Evolutionary conservation across 1,140 invertebrate genomes (phyloP).

Genomic region (Drosophila equinoxialis): DNA sequence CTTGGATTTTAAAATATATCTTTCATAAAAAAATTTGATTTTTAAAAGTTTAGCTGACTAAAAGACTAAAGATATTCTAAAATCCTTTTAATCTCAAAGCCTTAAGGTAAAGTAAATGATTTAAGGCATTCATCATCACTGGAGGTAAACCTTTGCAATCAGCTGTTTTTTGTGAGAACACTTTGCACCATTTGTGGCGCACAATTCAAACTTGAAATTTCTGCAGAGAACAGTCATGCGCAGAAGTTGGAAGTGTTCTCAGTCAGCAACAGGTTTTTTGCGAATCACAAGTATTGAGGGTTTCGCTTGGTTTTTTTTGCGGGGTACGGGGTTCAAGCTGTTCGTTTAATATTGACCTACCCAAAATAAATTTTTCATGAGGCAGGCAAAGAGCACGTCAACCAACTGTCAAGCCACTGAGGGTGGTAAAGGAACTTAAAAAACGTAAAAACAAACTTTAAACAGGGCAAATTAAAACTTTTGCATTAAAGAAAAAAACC

Average conservation of each 20-base stretch:
- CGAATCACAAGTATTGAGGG: not conserved
- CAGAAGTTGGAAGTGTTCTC: slow-evolving; percentile 42
- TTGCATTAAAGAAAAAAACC: slow-evolving; percentile 14
- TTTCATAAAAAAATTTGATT: too few relatives aligned
- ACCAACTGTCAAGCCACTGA: slow-evolving; percentile 38
- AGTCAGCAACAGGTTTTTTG: slow-evolving; percentile 51
- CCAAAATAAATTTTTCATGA: slow-evolving; percentile 65
- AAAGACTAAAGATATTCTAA: too few relatives aligned
- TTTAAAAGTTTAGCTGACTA: too few relatives aligned
- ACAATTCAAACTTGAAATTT: slow-evolving; percentile 13
- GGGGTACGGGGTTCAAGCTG: not conserved
- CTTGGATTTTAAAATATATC: too few relatives aligned
- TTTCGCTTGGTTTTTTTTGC: not conserved
- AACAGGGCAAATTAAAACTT: slow-evolving; percentile 30
- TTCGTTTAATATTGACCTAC: slow-evolving; percentile 46
- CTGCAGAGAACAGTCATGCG: slow-evolving; percentile 30
- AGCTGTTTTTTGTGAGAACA: slow-evolving; percentile 37
- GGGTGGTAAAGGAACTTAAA: not conserved
- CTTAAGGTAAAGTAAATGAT: not conserved
- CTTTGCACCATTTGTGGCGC: not conserved
- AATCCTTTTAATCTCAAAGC: not conserved
- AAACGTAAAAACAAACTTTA: slow-evolving; percentile 45
- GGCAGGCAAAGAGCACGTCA: slow-evolving; percentile 33
- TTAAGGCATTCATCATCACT: not conserved
- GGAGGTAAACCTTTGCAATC: not conserved